Evolutionary conservation across 2,113 vertebrate species (phyloP).

Genomic region (Ardeotis arabs): DNA sequence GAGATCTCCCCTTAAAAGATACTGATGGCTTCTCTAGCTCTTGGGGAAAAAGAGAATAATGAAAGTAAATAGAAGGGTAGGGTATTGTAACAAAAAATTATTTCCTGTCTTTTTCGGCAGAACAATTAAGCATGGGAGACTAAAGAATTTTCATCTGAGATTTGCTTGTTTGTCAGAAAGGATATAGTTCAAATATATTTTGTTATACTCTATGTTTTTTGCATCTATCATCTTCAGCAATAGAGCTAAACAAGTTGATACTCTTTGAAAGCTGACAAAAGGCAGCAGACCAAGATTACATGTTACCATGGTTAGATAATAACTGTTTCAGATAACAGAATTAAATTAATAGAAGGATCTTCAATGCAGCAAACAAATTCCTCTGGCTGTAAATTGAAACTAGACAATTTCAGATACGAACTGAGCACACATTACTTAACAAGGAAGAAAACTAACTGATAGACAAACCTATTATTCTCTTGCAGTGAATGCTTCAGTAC

Average conservation of each 20-base stretch:
- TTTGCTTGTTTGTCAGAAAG: neutral
- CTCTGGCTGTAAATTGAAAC: neutral
- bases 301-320: neutral
- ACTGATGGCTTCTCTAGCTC: neutral
- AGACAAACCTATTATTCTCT: neutral
- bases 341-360: neutral
- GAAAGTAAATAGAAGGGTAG: neutral
- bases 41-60: neutral
- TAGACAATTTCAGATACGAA: neutral
- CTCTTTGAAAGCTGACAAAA: neutral
- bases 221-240: neutral
- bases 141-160: neutral
- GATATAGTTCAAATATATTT: neutral
- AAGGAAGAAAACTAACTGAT: neutral
- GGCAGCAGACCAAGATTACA: neutral
- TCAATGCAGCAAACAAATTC: neutral
- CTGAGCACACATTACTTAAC: neutral
- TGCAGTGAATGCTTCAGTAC: neutral
- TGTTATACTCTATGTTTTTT: neutral
- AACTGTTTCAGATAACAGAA: neutral
- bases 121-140: neutral
- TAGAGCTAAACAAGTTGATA: neutral
- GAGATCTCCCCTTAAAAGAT: neutral
- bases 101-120: neutral
- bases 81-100: accelerated